Percentiles rank a stretch among this genome's conserved stretches.
Evolutionary conservation across 2,113 vertebrate genomes (phyloP).

Genomic region (Semnopithecus entellus): DNA sequence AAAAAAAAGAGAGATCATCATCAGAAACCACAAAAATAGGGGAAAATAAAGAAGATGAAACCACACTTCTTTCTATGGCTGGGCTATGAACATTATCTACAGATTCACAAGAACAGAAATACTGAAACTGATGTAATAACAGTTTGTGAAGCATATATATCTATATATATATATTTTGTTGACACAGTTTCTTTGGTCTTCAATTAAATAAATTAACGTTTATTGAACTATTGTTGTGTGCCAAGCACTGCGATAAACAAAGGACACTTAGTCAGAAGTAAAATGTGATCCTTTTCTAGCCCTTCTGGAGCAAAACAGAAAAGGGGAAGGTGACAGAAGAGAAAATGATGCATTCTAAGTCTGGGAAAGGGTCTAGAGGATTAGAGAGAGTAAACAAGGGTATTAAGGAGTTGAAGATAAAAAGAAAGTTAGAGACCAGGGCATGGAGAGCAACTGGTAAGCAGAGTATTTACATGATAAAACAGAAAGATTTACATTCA

Average conservation of each 20-base stretch:
- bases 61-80: too few relatives aligned
- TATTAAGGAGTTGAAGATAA: background rate
- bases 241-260: background rate
- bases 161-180: rapidly evolving
- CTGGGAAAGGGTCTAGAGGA: background rate
- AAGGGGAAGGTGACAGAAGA: background rate
- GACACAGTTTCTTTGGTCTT: background rate
- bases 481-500: background rate
- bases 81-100: too few relatives aligned
- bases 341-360: background rate
- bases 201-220: background rate
- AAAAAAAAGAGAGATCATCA: too few relatives aligned
- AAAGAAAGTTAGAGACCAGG: background rate
- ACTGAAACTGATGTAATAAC: too few relatives aligned
- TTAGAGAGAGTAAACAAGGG: background rate
- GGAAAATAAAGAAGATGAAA: too few relatives aligned
- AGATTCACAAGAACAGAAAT: too few relatives aligned
- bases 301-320: background rate
- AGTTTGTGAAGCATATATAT: too few relatives aligned
- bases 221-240: background rate
- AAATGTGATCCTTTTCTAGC: background rate
- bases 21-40: too few relatives aligned
- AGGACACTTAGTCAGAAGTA: background rate
- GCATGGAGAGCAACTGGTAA: background rate
- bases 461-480: background rate